Evolutionary conservation across 2,797 vertebrate species (phyloP).

Genomic region (Delichon dasypus): DNA sequence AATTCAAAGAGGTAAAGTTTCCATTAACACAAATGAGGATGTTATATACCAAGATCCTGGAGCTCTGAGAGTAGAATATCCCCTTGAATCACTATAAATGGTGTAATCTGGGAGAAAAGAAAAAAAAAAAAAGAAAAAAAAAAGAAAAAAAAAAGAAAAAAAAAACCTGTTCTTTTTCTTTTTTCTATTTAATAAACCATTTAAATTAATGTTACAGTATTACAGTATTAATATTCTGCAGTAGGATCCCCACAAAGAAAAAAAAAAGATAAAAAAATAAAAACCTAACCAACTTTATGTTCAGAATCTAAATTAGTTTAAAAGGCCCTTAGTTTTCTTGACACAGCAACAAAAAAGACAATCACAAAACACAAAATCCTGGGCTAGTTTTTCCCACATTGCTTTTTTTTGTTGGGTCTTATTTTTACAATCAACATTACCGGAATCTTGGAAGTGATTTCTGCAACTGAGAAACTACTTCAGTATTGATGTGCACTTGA

Average conservation of each 20-base stretch:
- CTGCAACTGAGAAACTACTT: neutral
- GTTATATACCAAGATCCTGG: neutral
- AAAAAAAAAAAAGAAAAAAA: too few species aligned
- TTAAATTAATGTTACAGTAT: neutral
- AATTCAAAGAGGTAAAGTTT: conserved; percentile 44
- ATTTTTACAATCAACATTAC: neutral
- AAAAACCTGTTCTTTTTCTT: neutral
- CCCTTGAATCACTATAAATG: conserved; percentile 4
- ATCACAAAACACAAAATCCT: neutral
- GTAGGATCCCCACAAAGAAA: neutral
- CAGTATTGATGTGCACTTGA: neutral
- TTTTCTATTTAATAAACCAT: neutral
- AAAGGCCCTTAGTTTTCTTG: neutral
- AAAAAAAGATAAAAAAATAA: neutral
- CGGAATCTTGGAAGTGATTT: neutral
- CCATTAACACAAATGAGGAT: neutral
- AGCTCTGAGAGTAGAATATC: conserved; percentile 2
- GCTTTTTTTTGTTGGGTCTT: neutral
- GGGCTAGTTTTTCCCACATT: neutral
- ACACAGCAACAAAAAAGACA: neutral
- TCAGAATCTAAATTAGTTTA: neutral
- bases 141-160: too few species aligned
- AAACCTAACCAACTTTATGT: neutral
- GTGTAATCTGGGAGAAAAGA: neutral
- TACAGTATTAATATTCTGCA: neutral